These are phyloP conservation scores for Caenorhabditis japonica DNA, from an alignment of 2,888 invertebrate genomes.

Conservation along the genomic window DNA sequence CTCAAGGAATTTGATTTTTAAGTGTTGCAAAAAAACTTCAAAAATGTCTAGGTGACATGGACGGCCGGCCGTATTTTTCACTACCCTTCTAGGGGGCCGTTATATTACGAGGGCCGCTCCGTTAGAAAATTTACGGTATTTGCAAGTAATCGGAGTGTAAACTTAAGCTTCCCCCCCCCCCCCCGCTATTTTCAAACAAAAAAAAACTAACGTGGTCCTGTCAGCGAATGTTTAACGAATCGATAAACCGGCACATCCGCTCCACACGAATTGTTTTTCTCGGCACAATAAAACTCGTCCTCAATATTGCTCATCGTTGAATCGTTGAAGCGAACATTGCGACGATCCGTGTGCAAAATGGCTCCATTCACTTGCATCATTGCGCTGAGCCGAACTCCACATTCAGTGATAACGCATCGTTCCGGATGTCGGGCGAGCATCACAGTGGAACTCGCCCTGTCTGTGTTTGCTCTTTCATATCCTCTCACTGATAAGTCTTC, in stretches of 20 bases:
- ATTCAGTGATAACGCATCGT: constrained; percentile 37
- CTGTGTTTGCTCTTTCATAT: constrained; percentile 43
- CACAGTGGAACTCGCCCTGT: constrained; percentile 39
- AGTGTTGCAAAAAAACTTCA: too few relatives aligned
- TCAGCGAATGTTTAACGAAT: constrained; percentile 44
- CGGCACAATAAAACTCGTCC: constrained; percentile 60
- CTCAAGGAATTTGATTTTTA: too few relatives aligned
- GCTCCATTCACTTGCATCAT: constrained; percentile 51
- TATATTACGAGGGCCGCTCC: too few relatives aligned
- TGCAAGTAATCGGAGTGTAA: too few relatives aligned
- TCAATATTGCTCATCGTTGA: constrained; percentile 41
- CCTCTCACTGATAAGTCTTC: constrained; percentile 60
- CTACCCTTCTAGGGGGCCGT: too few relatives aligned
- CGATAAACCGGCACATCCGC: constrained; percentile 62
- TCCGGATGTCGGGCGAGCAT: constrained; percentile 52
- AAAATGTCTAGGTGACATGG: too few relatives aligned
- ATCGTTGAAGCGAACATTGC: constrained; percentile 16
- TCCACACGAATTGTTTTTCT: constrained; percentile 50
- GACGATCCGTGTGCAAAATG: constrained; percentile 46
- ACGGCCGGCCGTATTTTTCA: too few relatives aligned
- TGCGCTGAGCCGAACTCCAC: constrained; percentile 32
- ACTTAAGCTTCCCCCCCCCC: too few relatives aligned
- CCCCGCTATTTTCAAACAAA: too few relatives aligned
- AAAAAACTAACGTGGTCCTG: constrained; percentile 45
- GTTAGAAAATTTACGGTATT: too few relatives aligned